Conservation (phyloP, 2,797 vertebrate species). For the Corythornis leucogaster region DNA sequence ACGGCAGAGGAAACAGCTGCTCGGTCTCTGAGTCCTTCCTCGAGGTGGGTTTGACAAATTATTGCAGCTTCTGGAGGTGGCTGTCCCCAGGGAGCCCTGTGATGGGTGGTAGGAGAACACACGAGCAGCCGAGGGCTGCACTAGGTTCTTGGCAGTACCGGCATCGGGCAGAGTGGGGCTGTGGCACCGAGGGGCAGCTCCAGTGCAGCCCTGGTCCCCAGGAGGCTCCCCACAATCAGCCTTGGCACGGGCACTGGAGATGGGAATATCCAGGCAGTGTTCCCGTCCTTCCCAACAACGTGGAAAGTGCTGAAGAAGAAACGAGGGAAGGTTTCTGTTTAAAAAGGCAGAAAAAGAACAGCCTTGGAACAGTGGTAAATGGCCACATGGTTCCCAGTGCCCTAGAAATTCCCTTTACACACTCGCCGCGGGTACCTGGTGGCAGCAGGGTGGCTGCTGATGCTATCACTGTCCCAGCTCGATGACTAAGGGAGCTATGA, state of each 20-base stretch:
- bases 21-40: accelerated
- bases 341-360: neutral
- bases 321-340: neutral
- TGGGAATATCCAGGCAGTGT: neutral
- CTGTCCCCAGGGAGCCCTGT: accelerated
- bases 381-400: neutral
- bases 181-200: neutral
- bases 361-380: neutral
- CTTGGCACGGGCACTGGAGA: accelerated
- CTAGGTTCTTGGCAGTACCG: accelerated
- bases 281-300: accelerated
- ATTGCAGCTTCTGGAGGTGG: neutral
- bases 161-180: neutral
- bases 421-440: accelerated
- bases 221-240: neutral
- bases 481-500: constrained; percentile 39
- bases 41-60: neutral
- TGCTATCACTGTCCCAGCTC: constrained; percentile 40
- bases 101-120: neutral
- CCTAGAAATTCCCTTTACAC: neutral
- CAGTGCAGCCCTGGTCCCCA: accelerated
- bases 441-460: neutral
- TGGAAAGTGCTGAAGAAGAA: neutral
- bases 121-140: accelerated
- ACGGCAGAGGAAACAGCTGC: neutral